Percentiles rank a stretch among this genome's conserved stretches.
These are phyloP conservation scores for Sus scrofa DNA, from an alignment of 2,113 vertebrate genomes.

Conservation along the genomic window T2T-Sscrofa CM000826.6:142174001-142174500, in stretches of 20 bases:
- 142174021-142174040: not conserved
- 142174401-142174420: constrained; percentile 22
- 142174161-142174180: constrained; percentile 30
- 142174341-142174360: not conserved
- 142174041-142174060: not conserved
- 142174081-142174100: not conserved
- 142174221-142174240: constrained; percentile 17
- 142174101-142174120: constrained; percentile 19
- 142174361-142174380: not conserved
- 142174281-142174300: not conserved
- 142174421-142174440: not conserved
- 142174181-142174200: constrained; percentile 57
- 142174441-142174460: not conserved
- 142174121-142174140: constrained; percentile 34
- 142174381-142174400: not conserved
- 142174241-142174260: not conserved
- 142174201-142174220: not conserved
- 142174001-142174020: not conserved
- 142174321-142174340: constrained; percentile 33
- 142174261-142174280: constrained; percentile 33
- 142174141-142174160: constrained; percentile 17
- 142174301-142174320: not conserved
- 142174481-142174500: not conserved
- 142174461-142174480: not conserved
- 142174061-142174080: not conserved